Conservation (phyloP, 2,888 invertebrate genomes). For the Phytoseiulus persimilis region DNA sequence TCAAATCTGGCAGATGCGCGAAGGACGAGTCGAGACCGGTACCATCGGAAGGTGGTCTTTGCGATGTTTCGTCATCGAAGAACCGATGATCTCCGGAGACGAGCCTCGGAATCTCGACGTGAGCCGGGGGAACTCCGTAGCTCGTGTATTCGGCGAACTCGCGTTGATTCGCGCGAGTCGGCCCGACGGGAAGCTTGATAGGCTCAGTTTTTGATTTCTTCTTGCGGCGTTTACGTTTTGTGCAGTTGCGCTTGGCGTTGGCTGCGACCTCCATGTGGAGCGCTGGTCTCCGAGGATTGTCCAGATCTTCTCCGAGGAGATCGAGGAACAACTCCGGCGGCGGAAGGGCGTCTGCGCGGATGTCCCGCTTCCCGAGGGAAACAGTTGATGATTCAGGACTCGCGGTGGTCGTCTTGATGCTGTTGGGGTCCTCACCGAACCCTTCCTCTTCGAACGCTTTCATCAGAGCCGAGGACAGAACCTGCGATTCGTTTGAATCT, state of each 20-base stretch:
- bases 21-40: background rate
- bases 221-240: constrained; percentile 12
- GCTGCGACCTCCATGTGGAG: constrained; percentile 23
- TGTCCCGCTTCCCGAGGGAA: background rate
- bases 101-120: constrained; percentile 13
- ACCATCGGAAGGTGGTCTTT: background rate
- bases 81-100: background rate
- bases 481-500: background rate
- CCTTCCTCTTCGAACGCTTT: background rate
- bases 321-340: constrained; percentile 14
- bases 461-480: constrained; percentile 8
- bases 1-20: background rate
- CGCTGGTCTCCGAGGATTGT: background rate
- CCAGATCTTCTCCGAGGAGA: constrained; percentile 14
- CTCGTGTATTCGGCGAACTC: background rate
- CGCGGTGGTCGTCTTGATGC: background rate
- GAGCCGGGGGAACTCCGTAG: background rate
- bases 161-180: background rate
- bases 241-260: background rate
- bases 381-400: background rate
- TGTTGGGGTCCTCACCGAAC: background rate
- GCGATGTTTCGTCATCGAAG: background rate
- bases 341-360: background rate
- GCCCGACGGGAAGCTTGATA: background rate
- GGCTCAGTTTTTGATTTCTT: constrained; percentile 8